Conservation (phyloP, 2,888 invertebrate species). For the Rhodophaea formosa region DNA sequence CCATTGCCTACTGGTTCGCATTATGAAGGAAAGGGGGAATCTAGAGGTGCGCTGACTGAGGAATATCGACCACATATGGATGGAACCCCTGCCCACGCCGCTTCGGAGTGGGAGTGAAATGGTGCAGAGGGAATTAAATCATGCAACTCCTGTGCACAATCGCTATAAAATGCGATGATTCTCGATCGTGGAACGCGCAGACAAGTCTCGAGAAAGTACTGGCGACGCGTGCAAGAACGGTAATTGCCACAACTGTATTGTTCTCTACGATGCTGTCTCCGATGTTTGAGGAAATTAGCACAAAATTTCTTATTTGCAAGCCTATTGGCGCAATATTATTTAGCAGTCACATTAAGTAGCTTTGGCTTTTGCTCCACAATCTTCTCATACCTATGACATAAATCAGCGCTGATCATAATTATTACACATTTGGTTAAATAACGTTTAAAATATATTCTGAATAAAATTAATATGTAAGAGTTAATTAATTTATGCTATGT, state of each 20-base stretch:
- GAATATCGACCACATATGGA: no score
- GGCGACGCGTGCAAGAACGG: slow-evolving; percentile 59
- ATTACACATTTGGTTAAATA: not conserved
- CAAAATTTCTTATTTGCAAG: not conserved
- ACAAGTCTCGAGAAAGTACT: slow-evolving; percentile 62
- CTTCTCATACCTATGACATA: not conserved
- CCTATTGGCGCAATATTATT: no score
- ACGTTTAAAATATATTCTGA: not conserved
- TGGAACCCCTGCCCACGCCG: no score
- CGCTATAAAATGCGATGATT: slow-evolving; percentile 65
- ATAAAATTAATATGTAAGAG: slow-evolving; percentile 14
- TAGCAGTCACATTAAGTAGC: not conserved
- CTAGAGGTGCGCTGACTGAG: no score
- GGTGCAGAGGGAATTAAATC: no score
- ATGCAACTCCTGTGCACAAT: no score
- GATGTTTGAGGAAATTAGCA: slow-evolving; percentile 23
- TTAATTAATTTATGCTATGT: slow-evolving; percentile 19
- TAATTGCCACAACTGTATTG: slow-evolving; percentile 58
- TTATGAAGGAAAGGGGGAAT: no score
- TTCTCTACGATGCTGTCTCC: slow-evolving; percentile 38
- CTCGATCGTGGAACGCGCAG: slow-evolving; percentile 57
- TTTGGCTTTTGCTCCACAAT: not conserved
- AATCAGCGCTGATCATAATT: not conserved
- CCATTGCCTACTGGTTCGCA: no score
- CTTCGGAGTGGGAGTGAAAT: no score